Base-by-base conservation (phyloP, 2,888 invertebrate species). In the Eristalis intricaria region DNA sequence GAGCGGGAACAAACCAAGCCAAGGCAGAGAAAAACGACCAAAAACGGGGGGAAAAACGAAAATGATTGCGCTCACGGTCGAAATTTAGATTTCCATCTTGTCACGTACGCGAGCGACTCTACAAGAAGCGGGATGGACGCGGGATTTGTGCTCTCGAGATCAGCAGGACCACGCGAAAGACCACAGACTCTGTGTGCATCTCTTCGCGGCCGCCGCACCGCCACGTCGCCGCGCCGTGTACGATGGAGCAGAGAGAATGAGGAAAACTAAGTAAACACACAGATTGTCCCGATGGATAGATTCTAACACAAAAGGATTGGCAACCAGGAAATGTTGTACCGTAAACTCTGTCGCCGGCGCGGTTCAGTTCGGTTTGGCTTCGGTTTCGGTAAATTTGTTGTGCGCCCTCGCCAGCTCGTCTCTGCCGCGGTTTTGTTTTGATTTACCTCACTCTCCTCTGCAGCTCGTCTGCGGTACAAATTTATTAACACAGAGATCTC, bases 1-100 rank as follows among this genome's bases (percentile, higher is more conserved):
- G 61, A 75, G 10, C 43, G 50, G 26, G 61, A 64, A 4, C 58
- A 60, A 38, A 64, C 29, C 19, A 10, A 64, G 32, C 32, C 32
- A 66, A 38, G 23, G 19, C 19, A 23, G 23, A 5, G 4, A 11
- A 60, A 60, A 23, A 19, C 56, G 38, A 8, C 22, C 5, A 38
- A 19, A 29, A 65, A 56, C 13, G 15, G 26, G 43, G 61, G 29
- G 58, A 60, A 71, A 75, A 83, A 81, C 35, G 40, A 77, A 79
- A 79, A 80, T 84, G 71, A 84, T 79, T 84, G 76, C 84, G 75
- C 87, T 87, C 87, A 87, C 87, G 87, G 87, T 87, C 79, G 87
- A 84, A 87, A 87, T 87, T 87, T 87, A 89, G 89, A 89, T 89
- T 89, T 89, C 78, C 89, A 89, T 89, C 89, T 89, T 89, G 89